Evolutionary conservation across 2,113 vertebrate species (phyloP), one percentile per base, ranked within the genome.

Genomic region (Martes martes): DNA sequence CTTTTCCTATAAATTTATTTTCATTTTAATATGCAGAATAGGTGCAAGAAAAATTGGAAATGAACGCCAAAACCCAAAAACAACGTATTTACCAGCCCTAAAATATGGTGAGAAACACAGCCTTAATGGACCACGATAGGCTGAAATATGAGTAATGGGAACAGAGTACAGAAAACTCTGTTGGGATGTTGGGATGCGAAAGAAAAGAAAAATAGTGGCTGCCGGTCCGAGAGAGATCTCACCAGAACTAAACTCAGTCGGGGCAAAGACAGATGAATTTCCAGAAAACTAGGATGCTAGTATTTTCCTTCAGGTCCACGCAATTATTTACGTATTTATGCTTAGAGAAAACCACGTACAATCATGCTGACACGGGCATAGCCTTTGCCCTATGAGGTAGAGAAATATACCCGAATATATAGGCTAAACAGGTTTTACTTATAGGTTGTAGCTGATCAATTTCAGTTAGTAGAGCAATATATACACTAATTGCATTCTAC

Each of bases 361-460:
- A 67, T 92, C 95, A 81, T 57, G 79, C 93, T 95, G 93, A 84
- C 61, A 87, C 3, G 45, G 79, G 57, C n/a, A 92, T 79, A 96
- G 86, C 91, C 87, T 85, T 81, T 94, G 23, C 52, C 57, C 65
- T 9, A 11, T 47, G 67, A 97, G 91, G 93, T 89, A 92, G 31
- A 93, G 21, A 95, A 96, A 89, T 92, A 80, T 95, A 96, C 73
- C 45, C 55, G 89, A 93, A 81, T 67, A 73, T 1, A 92, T 4
- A 47, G 63, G 84, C 88, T 91, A 96, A 96, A 71, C 23, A 90
- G 74, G 87, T 96, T 98, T 97, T 63, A 28, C 74, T 45, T 69
- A 45, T 78, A 92, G 74, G 63, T 92, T 81, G 83, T 45, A 16
- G 89, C 92, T 74, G 92, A 95, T 95, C 96, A 78, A 36, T 94